Base-by-base conservation (phyloP, 1,140 invertebrate species). In the Chymomyza costata region DNA sequence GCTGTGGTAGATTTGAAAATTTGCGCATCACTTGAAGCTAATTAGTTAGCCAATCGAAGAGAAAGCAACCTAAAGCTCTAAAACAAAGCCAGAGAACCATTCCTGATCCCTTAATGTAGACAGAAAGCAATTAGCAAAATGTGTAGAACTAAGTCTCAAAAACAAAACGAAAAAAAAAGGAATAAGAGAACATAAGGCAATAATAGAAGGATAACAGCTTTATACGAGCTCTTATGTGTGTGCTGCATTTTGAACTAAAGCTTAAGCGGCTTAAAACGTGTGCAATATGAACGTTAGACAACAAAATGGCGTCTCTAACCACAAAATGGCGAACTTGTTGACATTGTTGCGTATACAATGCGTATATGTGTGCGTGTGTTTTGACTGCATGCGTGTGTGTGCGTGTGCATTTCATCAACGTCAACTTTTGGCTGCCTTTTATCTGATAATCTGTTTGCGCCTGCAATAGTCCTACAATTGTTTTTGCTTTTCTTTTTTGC, bases 191-290 rank as follows among this genome's bases (percentile, higher is more conserved):
- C n/a, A n/a, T n/a, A n/a, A n/a, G n/a, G n/a, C n/a, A n/a, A n/a
- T n/a, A n/a, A n/a, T n/a, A n/a, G n/a, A n/a, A n/a, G n/a, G n/a
- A n/a, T n/a, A n/a, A n/a, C n/a, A n/a, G n/a, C n/a, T n/a, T n/a
- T n/a, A n/a, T n/a, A n/a, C n/a, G n/a, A n/a, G n/a, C n/a, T n/a
- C n/a, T n/a, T n/a, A n/a, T n/a, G n/a, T n/a, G n/a, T n/a, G n/a
- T n/a, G n/a, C n/a, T n/a, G n/a, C n/a, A n/a, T n/a, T n/a, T n/a
- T n/a, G n/a, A n/a, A n/a, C n/a, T n/a, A 5, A 5, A 51, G 49
- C 41, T 57, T n/a, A 67, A 71, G 68, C 67, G 32, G 68, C 68
- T 71, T 69, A 69, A 55, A 53, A 51, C 48, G 62, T 65, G 51
- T 50, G 59, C 53, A 56, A 28, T 28, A 38, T 30, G 37, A 18